phyloP scores from a whole-genome alignment of 2,113 vertebrate species.

The Triplophysa siluroides region DNA sequence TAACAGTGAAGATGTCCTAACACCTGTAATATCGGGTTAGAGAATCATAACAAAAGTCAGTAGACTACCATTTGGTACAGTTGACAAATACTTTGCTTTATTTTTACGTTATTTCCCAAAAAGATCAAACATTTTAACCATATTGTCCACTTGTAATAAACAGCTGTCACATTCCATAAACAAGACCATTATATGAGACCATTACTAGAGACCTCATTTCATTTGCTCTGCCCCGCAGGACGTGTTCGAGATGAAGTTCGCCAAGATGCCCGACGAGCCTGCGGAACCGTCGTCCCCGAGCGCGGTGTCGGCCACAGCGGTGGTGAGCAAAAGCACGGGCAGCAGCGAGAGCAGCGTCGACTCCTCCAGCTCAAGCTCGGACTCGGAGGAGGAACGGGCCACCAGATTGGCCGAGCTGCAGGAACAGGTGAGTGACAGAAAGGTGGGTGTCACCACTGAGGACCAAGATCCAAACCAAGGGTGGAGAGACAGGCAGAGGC shows the following conservation, averaged over 20 bases:
- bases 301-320: conserved; percentile 72
- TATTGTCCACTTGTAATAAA: no score
- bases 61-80: no score
- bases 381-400: conserved; percentile 96
- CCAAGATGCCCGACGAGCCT: conserved; percentile 97
- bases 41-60: no score
- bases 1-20: no score
- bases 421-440: conserved; percentile 88
- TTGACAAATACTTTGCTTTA: no score
- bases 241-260: conserved; percentile 98
- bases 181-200: no score
- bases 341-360: conserved; percentile 93
- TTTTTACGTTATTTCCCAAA: no score
- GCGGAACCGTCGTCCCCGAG: conserved; percentile 77
- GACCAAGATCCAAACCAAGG: conserved; percentile 54
- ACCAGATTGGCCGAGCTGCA: conserved; percentile 94
- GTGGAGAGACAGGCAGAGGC: conserved; percentile 49
- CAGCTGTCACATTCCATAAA: no score
- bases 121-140: no score
- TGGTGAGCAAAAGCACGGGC: conserved; percentile 90
- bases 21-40: no score
- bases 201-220: neutral
- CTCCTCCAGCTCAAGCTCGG: conserved; percentile 89
- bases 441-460: conserved; percentile 61
- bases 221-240: conserved; percentile 73